phyloP scores from a whole-genome alignment of 2,797 vertebrate species.

The Pseudochromis fuscus region DNA sequence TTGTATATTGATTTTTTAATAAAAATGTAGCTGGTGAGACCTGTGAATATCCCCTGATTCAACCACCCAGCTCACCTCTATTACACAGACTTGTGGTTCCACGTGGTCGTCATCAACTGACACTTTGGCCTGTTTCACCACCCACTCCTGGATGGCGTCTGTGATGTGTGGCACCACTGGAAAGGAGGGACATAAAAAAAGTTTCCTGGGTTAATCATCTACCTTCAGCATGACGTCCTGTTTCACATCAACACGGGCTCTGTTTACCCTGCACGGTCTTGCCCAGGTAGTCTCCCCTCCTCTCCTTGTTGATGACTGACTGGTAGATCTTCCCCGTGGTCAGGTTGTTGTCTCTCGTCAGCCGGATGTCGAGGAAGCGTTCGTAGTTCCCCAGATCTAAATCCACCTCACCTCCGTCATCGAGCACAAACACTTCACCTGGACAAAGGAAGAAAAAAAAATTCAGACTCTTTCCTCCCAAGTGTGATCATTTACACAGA shows the following conservation, averaged over 20 bases:
- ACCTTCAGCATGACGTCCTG: neutral
- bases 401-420: slow-evolving; percentile 96
- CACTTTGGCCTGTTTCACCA: slow-evolving; percentile 92
- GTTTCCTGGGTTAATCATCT: neutral
- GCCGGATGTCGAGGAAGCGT: slow-evolving; percentile 94
- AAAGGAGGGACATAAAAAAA: neutral
- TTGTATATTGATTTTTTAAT: neutral
- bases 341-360: slow-evolving; percentile 96
- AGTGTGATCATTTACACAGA: accelerated
- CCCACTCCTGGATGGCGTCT: slow-evolving; percentile 98
- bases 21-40: neutral
- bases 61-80: slow-evolving; percentile 86
- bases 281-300: slow-evolving; percentile 95
- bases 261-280: slow-evolving; percentile 95
- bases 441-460: neutral
- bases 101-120: slow-evolving; percentile 93
- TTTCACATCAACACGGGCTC: neutral
- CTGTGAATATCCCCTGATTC: neutral
- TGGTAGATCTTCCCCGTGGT: slow-evolving; percentile 98
- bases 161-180: slow-evolving; percentile 98
- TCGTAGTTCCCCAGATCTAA: slow-evolving; percentile 97
- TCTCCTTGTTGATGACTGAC: slow-evolving; percentile 97
- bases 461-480: accelerated
- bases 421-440: slow-evolving; percentile 97
- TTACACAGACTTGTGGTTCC: slow-evolving; percentile 96